Conservation (phyloP, 2,888 invertebrate genomes). For the Noctua janthe region DNA sequence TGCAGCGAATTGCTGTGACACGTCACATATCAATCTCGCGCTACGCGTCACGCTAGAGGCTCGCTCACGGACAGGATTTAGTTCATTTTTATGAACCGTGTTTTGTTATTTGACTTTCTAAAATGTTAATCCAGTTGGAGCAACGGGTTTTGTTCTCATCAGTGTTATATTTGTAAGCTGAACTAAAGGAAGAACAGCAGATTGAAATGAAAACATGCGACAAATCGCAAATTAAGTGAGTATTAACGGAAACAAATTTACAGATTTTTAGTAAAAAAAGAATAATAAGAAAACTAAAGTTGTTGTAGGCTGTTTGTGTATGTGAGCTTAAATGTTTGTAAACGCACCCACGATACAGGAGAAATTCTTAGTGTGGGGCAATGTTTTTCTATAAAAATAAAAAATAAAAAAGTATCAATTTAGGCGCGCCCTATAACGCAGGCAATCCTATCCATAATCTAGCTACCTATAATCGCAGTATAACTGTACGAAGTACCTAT, state of each 20-base stretch:
- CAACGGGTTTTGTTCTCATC: slow-evolving; percentile 15
- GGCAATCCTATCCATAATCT: background rate
- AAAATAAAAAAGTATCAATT: background rate
- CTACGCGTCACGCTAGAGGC: slow-evolving; percentile 32
- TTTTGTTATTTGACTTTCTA: slow-evolving; percentile 20
- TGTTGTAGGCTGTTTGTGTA: too few relatives aligned
- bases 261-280: background rate
- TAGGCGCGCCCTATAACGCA: background rate
- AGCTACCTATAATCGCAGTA: background rate
- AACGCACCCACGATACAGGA: too few relatives aligned
- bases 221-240: background rate
- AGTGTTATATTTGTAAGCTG: background rate
- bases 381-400: too few relatives aligned
- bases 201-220: background rate
- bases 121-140: slow-evolving; percentile 11
- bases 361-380: too few relatives aligned
- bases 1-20: slow-evolving; percentile 32
- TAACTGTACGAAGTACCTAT: background rate
- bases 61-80: slow-evolving; percentile 18
- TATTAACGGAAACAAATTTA: background rate
- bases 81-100: slow-evolving; percentile 28
- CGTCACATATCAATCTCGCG: slow-evolving; percentile 50
- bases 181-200: background rate
- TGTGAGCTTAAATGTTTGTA: too few relatives aligned
- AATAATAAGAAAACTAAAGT: background rate